Base-by-base conservation (phyloP, 2,113 vertebrate species). In the Passer montanus region DNA sequence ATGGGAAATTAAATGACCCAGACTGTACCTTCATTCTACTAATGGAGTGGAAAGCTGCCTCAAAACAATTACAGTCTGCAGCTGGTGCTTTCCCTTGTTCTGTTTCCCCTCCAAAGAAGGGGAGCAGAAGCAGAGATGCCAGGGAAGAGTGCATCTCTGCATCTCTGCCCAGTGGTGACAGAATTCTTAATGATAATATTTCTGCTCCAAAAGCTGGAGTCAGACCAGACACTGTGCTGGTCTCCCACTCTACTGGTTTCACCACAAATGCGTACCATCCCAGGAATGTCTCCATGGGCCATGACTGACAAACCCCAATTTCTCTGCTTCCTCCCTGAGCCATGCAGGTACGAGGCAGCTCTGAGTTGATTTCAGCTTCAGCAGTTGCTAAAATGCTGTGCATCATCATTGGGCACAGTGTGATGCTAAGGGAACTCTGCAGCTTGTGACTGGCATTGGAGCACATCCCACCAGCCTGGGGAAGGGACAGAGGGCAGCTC, bases 391-490 rank as follows among this genome's bases (percentile, higher is more conserved):
- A 46, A 39, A 70, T 7, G 10, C 43, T 81, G 41, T 62, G 43
- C 37, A 83, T 56, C 35, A 18, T 27, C 49, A 21, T 47, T 15
- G 69, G 37, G 50, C 50, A 53, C 59, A n/a, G 43, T 4, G 10
- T 4, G 17, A 24, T 41, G 68, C 68, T 74, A 52, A 43, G 18
- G 27, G 87, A 89, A n/a, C 84, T 43, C 73, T 63, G 41, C 30
- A 80, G 53, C 72, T 89, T 0, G 0, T 37, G 64, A n/a, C 43
- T 37, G 21, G n/a, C 0, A 0, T 10, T 15, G 72, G 16, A 93
- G 67, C 20, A 63, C 21, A 64, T 35, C 58, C 58, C 43, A 87
- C 14, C 53, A 66, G 41, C n/a, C 35, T 24, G 33, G 26, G 52
- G 20, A 87, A 87, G 74, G 26, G 60, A 26, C n/a, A 20, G 70